Evolutionary conservation across 1,140 invertebrate species (phyloP).

Genomic region (Temnothorax nylanderi): DNA sequence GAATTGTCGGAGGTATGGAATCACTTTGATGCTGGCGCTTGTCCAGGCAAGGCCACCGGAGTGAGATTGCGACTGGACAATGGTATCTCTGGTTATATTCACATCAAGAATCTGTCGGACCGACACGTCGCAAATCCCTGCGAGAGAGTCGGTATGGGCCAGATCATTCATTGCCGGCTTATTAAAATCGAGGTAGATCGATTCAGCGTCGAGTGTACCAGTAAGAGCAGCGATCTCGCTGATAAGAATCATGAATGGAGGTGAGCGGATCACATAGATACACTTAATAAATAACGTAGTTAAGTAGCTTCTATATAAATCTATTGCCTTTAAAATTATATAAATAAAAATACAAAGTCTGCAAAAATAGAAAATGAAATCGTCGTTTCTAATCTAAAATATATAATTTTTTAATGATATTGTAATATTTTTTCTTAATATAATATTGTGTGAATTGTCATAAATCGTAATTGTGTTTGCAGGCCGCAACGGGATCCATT

Average conservation of each 20-base stretch:
- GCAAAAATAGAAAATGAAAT: not conserved
- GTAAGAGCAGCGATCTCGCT: conserved; percentile 95
- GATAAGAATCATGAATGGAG: conserved; percentile 97
- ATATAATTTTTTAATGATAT: too few relatives aligned
- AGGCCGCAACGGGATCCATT: conserved; percentile 95
- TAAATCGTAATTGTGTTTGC: conserved; percentile 69
- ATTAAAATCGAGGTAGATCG: conserved; percentile 98
- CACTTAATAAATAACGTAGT: not conserved
- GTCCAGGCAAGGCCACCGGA: conserved; percentile 97
- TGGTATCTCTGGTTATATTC: conserved; percentile 97
- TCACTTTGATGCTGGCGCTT: conserved; percentile 98
- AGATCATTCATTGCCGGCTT: conserved; percentile 97
- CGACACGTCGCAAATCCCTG: conserved; percentile 97
- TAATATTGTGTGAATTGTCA: conserved; percentile 30
- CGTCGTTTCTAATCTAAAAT: not conserved
- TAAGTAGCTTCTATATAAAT: not conserved
- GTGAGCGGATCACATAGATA: conserved; percentile 78
- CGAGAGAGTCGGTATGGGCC: conserved; percentile 94
- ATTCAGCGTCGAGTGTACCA: conserved; percentile 97
- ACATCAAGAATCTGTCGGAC: conserved; percentile 98
- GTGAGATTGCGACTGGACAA: conserved; percentile 97
- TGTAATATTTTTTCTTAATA: not conserved
- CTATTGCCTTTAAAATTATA: not conserved
- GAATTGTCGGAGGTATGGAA: conserved; percentile 99
- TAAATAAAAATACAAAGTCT: not conserved